Evolutionary conservation across 2,113 vertebrate species (phyloP).

Genomic region (Columba janthina): DNA sequence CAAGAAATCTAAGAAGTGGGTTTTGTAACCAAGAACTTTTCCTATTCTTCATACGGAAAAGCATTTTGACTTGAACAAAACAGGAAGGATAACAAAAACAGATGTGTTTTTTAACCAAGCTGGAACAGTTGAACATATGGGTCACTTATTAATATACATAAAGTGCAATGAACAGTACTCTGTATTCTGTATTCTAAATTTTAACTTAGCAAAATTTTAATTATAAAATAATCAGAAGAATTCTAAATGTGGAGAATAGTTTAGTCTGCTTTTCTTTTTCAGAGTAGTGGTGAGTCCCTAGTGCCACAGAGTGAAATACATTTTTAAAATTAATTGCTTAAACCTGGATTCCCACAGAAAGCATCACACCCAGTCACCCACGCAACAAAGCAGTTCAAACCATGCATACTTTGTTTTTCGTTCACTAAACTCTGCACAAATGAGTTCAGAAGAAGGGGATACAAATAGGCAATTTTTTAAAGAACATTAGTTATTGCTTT

Average conservation of each 20-base stretch:
- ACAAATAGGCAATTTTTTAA: background rate
- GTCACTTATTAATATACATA: background rate
- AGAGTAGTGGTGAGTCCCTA: background rate
- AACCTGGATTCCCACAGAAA: background rate
- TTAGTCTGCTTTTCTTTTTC: background rate
- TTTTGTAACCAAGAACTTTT: background rate
- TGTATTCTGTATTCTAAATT: background rate
- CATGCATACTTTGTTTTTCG: fast-evolving
- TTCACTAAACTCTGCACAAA: background rate
- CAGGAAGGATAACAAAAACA: constrained; percentile 24
- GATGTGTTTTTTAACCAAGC: background rate
- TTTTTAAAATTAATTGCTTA: background rate
- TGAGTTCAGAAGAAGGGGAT: background rate
- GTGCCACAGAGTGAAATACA: background rate
- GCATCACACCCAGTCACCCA: background rate
- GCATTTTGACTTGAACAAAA: background rate
- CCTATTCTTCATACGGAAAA: background rate
- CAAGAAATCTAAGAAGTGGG: background rate
- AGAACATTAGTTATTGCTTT: background rate
- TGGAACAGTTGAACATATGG: background rate
- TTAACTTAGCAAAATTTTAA: background rate
- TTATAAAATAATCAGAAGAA: background rate
- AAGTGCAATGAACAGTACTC: background rate
- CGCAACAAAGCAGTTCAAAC: background rate
- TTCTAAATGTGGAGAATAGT: background rate